Conservation (phyloP, 2,888 invertebrate genomes). For the Pollenia angustigena region DNA sequence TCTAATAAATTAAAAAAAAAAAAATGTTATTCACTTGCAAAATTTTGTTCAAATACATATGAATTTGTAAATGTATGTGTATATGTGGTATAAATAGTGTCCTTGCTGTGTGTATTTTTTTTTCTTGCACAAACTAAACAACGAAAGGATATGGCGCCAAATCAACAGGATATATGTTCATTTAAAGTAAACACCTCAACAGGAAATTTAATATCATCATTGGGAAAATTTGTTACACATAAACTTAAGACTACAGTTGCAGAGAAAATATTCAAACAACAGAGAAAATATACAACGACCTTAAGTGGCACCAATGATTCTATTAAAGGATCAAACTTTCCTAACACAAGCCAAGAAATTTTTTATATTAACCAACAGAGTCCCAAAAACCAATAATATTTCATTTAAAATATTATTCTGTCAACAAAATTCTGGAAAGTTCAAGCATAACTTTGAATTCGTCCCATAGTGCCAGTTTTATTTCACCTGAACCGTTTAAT, state of each 20-base stretch:
- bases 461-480: too few species aligned
- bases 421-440: too few species aligned
- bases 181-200: slow-evolving; percentile 76
- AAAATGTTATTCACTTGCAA: not conserved
- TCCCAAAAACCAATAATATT: too few species aligned
- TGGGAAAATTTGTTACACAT: slow-evolving; percentile 53
- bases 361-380: too few species aligned
- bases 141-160: slow-evolving; percentile 59
- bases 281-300: not conserved
- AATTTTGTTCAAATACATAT: not conserved
- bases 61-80: not conserved
- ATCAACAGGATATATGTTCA: slow-evolving; percentile 73
- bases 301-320: not conserved
- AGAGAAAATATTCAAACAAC: not conserved
- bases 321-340: too few species aligned
- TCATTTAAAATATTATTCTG: too few species aligned
- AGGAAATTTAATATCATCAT: slow-evolving; percentile 79
- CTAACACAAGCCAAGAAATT: too few species aligned
- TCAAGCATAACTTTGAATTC: too few species aligned
- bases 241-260: slow-evolving; percentile 4
- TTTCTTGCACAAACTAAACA: slow-evolving; percentile 13
- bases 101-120: slow-evolving; percentile 40
- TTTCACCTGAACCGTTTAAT: too few species aligned
- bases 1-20: slow-evolving; percentile 34
- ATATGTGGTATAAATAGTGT: slow-evolving; percentile 41